phyloP scores from a whole-genome alignment of 2,888 invertebrate genomes.

The Stictocephala bisonia region DNA sequence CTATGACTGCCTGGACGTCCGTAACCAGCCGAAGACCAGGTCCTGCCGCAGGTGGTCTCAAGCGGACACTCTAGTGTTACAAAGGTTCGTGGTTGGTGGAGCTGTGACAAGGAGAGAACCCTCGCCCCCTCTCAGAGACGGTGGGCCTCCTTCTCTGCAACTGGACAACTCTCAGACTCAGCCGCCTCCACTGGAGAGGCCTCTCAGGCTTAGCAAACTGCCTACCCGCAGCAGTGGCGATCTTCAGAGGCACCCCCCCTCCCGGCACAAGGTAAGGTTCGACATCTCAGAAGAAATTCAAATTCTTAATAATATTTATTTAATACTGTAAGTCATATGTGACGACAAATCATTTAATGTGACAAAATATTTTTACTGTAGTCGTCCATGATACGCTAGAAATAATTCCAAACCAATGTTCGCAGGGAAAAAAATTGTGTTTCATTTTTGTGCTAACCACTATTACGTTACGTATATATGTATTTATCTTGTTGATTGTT shows the following conservation, averaged over 20 bases:
- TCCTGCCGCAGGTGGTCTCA: constrained; percentile 57
- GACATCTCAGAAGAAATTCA: too few species aligned
- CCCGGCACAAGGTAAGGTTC: constrained; percentile 33
- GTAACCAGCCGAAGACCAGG: constrained; percentile 54
- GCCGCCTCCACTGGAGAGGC: constrained; percentile 27
- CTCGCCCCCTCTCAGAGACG: constrained; percentile 16
- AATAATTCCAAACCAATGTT: too few species aligned
- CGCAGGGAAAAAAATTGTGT: too few species aligned
- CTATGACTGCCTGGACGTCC: constrained; percentile 7
- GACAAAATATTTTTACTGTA: too few species aligned
- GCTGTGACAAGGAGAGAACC: constrained; percentile 56
- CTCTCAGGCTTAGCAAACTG: constrained; percentile 23
- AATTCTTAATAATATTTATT: too few species aligned
- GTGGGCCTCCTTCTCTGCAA: constrained; percentile 2
- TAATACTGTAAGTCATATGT: too few species aligned
- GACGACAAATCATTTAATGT: too few species aligned
- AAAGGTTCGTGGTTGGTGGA: constrained; percentile 63
- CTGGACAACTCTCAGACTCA: not conserved
- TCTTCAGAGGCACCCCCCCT: constrained; percentile 29
- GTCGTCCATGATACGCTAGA: too few species aligned
- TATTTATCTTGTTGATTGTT: too few species aligned
- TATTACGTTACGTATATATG: too few species aligned
- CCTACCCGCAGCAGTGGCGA: constrained; percentile 45
- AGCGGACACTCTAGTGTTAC: constrained; percentile 52
- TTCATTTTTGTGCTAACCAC: too few species aligned